A percentile compares a stretch with the other conserved stretches of the same genome.
Evolutionary conservation across 2,888 invertebrate genomes (phyloP).

Genomic region (Capitulum mitella): DNA sequence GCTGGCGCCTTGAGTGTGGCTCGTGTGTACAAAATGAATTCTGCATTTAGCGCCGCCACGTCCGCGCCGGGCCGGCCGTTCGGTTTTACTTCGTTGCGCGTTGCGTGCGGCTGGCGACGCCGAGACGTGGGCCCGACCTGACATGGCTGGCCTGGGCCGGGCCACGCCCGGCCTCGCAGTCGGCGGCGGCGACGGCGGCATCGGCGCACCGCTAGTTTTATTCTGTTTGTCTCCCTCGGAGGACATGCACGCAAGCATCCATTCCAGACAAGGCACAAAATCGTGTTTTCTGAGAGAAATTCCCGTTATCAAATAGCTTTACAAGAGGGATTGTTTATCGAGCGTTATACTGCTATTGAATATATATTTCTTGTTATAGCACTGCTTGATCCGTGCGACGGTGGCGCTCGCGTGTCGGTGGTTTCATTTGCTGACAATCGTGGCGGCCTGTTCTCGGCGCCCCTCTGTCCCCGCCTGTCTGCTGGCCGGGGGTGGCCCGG

Average conservation of each 20-base stretch:
- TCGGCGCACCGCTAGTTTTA: not conserved
- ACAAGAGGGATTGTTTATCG: slow-evolving; percentile 17
- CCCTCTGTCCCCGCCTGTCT: not conserved
- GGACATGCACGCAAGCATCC: not conserved
- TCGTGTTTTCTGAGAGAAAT: not conserved
- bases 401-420: not conserved
- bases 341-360: slow-evolving; percentile 15
- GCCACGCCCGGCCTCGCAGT: not conserved
- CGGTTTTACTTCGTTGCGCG: slow-evolving; percentile 2
- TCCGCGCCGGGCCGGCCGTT: not conserved
- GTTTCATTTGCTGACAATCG: slow-evolving; percentile 1
- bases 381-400: not conserved
- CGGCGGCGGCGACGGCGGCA: not conserved
- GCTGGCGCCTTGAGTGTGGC: not conserved
- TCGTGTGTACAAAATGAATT: not conserved
- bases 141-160: not conserved
- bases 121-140: no score
- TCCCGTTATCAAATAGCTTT: slow-evolving; percentile 16
- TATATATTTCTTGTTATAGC: slow-evolving; percentile 17
- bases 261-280: slow-evolving; percentile 10
- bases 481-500: no score
- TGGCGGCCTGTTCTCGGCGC: not conserved
- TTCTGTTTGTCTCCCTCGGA: not conserved
- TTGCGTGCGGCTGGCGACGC: not conserved
- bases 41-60: slow-evolving; percentile 8